Percentiles rank a stretch among this genome's conserved stretches.
Evolutionary conservation across 2,888 invertebrate species (phyloP).

Genomic region (Argynnis bischoffii): DNA sequence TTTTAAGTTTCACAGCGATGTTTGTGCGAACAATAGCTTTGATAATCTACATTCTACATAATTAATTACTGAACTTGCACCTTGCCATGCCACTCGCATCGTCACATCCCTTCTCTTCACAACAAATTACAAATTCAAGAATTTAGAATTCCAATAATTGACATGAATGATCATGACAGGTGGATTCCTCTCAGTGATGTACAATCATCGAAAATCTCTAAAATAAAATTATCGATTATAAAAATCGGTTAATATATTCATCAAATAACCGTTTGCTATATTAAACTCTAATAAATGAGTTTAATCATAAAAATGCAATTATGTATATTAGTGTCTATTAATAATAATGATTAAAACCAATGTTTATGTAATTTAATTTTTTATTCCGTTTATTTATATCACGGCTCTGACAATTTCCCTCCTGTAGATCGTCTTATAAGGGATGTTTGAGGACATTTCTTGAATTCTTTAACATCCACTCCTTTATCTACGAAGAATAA

Average conservation of each 20-base stretch:
- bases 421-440: constrained; percentile 49
- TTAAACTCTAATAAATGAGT: too few relatives aligned
- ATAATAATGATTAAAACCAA: too few relatives aligned
- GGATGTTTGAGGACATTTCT: constrained; percentile 28
- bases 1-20: constrained; percentile 70
- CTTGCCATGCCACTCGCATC: constrained; percentile 45
- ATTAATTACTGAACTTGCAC: constrained; percentile 57
- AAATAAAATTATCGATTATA: constrained; percentile 12
- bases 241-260: neutral
- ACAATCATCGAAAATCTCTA: neutral
- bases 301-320: too few relatives aligned
- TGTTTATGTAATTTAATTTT: too few relatives aligned
- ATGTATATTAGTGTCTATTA: too few relatives aligned
- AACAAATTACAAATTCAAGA: constrained; percentile 48
- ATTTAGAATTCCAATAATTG: constrained; percentile 39
- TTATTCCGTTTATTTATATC: constrained; percentile 1
- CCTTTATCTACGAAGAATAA: too few relatives aligned
- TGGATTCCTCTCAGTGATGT: constrained; percentile 47
- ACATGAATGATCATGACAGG: constrained; percentile 44
- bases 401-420: constrained; percentile 28
- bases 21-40: constrained; percentile 67
- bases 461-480: constrained; percentile 34
- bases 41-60: constrained; percentile 73
- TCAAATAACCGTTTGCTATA: too few relatives aligned
- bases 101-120: constrained; percentile 54